A percentile compares a stretch with the other conserved stretches of the same genome.
phyloP scores from a whole-genome alignment of 2,797 vertebrate genomes.

The Tamandua tetradactyla region DNA sequence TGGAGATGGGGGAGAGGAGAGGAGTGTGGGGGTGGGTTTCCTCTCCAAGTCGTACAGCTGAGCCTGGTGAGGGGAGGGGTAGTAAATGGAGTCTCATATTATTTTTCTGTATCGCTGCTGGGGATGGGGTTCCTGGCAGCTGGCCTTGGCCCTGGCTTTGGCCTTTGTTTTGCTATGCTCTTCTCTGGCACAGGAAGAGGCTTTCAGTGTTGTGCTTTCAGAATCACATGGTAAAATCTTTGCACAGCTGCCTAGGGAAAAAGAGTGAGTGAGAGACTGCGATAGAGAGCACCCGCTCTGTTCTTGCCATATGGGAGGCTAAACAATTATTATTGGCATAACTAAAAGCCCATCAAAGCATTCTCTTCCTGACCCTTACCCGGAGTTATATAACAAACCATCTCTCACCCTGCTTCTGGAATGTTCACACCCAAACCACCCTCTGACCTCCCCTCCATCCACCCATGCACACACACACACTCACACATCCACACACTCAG shows the following conservation, averaged over 20 bases:
- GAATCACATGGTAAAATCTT: slow-evolving; percentile 81
- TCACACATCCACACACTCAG: neutral
- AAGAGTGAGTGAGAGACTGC: slow-evolving; percentile 36
- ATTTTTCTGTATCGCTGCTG: slow-evolving; percentile 3
- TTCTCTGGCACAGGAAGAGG: slow-evolving; percentile 77
- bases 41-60: neutral
- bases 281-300: slow-evolving; percentile 28
- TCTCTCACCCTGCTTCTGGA: slow-evolving; percentile 1
- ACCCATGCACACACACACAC: neutral
- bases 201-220: slow-evolving; percentile 78
- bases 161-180: slow-evolving; percentile 81
- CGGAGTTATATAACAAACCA: neutral
- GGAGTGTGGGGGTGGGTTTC: neutral
- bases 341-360: neutral
- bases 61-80: slow-evolving; percentile 23
- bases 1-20: too few species aligned
- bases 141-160: slow-evolving; percentile 44
- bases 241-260: slow-evolving; percentile 80
- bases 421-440: neutral
- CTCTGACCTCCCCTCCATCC: neutral
- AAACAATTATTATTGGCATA: neutral
- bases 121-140: slow-evolving; percentile 78
- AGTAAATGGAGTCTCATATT: neutral
- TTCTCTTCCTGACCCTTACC: neutral
- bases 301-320: slow-evolving; percentile 50